Evolutionary conservation across 1,140 invertebrate genomes (phyloP).

Genomic region (Trachymyrmex cornetzi): DNA sequence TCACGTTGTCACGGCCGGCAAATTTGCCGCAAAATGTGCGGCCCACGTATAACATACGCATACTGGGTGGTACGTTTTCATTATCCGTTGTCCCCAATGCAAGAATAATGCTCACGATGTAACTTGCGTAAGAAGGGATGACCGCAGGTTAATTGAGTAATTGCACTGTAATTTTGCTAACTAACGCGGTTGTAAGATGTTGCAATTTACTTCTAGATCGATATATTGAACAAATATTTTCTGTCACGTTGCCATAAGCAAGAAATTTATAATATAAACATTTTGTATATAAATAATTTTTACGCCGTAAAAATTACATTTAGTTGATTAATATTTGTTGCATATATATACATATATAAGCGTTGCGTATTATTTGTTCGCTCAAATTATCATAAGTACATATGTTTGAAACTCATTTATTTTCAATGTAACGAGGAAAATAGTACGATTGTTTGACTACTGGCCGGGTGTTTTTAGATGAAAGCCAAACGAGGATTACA

Average conservation of each 20-base stretch:
- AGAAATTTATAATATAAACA: neutral
- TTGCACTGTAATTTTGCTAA: constrained; percentile 22
- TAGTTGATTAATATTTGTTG: neutral
- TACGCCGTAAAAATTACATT: neutral
- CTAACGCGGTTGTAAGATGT: neutral
- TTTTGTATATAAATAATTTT: neutral
- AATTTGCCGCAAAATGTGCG: constrained; percentile 45
- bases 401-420: neutral
- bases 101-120: constrained; percentile 70
- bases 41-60: constrained; percentile 47
- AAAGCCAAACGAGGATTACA: constrained; percentile 2
- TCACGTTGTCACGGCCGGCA: constrained; percentile 23
- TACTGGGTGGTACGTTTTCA: constrained; percentile 64
- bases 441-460: neutral
- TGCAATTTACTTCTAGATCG: neutral
- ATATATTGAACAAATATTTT: neutral
- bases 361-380: neutral
- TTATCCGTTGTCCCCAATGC: constrained; percentile 68
- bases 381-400: neutral
- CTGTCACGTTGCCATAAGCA: neutral
- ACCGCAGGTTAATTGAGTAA: constrained; percentile 60
- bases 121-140: constrained; percentile 67
- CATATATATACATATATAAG: neutral
- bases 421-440: neutral
- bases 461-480: neutral